A percentile compares a stretch with the other conserved stretches of the same genome.
Evolutionary conservation across 2,113 vertebrate species (phyloP).

Genomic region (Strix aluco): DNA sequence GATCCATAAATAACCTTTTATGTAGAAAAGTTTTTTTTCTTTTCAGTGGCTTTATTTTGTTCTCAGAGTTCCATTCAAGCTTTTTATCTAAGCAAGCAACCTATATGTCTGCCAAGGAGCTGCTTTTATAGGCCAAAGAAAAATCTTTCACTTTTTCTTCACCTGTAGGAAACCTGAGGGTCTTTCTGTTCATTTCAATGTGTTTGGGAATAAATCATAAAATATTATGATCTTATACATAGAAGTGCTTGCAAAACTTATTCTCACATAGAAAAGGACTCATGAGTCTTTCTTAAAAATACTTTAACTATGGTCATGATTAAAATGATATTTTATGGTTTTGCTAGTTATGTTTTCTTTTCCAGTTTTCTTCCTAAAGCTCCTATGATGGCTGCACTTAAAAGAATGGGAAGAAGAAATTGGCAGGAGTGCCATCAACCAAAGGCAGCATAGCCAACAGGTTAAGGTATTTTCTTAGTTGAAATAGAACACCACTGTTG

Average conservation of each 20-base stretch:
- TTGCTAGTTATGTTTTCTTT: background rate
- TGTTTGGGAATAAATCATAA: background rate
- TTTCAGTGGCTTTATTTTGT: constrained; percentile 9
- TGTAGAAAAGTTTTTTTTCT: background rate
- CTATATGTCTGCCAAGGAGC: background rate
- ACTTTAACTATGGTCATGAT: background rate
- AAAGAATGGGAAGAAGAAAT: background rate
- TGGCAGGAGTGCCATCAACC: background rate
- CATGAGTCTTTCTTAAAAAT: background rate
- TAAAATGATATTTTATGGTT: background rate
- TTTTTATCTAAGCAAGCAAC: background rate
- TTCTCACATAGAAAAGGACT: background rate
- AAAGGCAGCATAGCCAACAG: background rate
- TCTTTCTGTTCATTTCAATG: background rate
- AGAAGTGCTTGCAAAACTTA: background rate
- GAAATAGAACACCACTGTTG: background rate
- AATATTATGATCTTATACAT: background rate
- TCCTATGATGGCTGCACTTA: background rate
- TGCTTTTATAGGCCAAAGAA: background rate
- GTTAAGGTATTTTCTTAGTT: background rate
- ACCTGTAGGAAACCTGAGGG: background rate
- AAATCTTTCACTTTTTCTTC: background rate
- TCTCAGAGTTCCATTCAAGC: background rate
- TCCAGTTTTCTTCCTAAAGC: background rate
- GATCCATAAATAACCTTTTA: constrained; percentile 8